Evolutionary conservation across 2,888 invertebrate genomes (phyloP).

Genomic region (Scotopteryx bipunctaria): DNA sequence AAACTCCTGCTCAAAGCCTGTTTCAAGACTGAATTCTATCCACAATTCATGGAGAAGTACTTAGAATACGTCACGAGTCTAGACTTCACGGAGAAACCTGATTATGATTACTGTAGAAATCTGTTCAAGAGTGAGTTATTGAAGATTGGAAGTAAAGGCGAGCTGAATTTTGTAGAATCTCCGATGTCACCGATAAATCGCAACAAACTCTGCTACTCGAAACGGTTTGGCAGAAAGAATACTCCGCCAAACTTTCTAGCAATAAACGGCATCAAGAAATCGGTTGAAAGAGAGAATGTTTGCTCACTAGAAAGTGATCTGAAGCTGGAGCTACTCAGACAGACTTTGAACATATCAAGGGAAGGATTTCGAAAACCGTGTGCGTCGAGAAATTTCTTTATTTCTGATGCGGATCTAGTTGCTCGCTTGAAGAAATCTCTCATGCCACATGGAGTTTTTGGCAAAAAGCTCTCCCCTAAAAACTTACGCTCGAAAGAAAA

Average conservation of each 20-base stretch:
- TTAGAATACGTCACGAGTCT: conserved; percentile 88
- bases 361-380: conserved; percentile 77
- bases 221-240: conserved; percentile 68
- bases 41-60: conserved; percentile 87
- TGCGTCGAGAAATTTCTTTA: conserved; percentile 73
- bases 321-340: conserved; percentile 71
- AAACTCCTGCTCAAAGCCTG: conserved; percentile 84
- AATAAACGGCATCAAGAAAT: conserved; percentile 69
- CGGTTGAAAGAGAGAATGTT: conserved; percentile 72
- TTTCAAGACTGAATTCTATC: conserved; percentile 85
- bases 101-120: conserved; percentile 88
- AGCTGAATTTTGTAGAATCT: conserved; percentile 72
- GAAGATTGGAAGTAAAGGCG: conserved; percentile 77
- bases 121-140: conserved; percentile 87
- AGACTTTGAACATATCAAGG: conserved; percentile 72
- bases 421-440: conserved; percentile 74
- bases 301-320: conserved; percentile 71
- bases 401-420: conserved; percentile 75
- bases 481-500: conserved; percentile 85
- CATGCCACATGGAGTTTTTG: conserved; percentile 77
- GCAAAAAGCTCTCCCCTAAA: conserved; percentile 84
- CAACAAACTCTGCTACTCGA: conserved; percentile 63
- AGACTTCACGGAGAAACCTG: conserved; percentile 88
- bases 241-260: conserved; percentile 67
- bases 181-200: conserved; percentile 65